Evolutionary conservation across 2,113 vertebrate genomes (phyloP).

Genomic region (Macroglossus sobrinus): DNA sequence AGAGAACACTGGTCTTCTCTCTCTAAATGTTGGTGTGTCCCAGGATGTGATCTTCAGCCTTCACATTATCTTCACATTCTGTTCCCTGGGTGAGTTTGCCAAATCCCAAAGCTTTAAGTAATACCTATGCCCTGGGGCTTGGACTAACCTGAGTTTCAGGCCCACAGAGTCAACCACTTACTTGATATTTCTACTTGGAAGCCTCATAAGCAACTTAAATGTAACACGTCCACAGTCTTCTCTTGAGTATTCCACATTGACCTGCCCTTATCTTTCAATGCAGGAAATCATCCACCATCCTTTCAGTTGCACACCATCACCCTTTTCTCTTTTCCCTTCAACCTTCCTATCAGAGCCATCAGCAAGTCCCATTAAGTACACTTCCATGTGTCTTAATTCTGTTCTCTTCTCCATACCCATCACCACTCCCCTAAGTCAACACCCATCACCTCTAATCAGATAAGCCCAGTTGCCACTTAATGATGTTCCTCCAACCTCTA

Average conservation of each 20-base stretch:
- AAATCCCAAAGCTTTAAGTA: background rate
- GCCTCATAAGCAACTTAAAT: background rate
- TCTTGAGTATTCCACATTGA: background rate
- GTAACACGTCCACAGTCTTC: background rate
- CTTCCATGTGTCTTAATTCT: background rate
- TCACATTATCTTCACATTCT: background rate
- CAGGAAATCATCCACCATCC: background rate
- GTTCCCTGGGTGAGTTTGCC: background rate
- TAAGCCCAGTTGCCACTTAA: background rate
- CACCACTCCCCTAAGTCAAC: too few relatives aligned
- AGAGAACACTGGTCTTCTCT: background rate
- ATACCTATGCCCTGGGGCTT: background rate
- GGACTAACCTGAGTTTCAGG: background rate
- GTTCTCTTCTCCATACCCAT: background rate
- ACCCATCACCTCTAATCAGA: too few relatives aligned
- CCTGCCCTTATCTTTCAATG: background rate
- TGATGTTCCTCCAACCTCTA: background rate
- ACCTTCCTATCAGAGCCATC: background rate
- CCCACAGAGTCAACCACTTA: background rate
- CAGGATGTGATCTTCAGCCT: background rate
- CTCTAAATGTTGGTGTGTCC: background rate
- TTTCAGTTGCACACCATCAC: background rate
- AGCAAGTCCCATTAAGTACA: background rate
- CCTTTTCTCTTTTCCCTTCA: background rate
- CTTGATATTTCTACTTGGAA: background rate